Evolutionary conservation across 2,888 invertebrate species (phyloP).

Genomic region (Drosophila barbarae): DNA sequence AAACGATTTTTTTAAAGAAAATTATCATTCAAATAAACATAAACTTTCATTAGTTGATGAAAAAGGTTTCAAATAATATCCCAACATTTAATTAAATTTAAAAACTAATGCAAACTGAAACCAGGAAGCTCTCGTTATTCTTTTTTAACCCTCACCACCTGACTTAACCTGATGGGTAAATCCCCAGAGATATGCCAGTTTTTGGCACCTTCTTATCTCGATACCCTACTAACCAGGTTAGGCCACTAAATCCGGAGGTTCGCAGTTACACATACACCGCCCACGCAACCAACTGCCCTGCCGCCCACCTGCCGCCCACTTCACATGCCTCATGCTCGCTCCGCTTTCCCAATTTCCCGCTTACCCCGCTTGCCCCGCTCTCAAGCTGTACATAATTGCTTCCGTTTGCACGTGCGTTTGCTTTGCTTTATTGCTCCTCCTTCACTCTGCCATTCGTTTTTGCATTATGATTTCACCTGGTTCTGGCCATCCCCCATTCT

Average conservation of each 20-base stretch:
- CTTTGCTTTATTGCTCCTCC: conserved; percentile 46
- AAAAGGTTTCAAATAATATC: background rate
- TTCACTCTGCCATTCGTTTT: conserved; percentile 40
- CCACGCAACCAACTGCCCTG: conserved; percentile 3
- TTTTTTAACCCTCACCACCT: conserved; percentile 9
- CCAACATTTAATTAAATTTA: background rate
- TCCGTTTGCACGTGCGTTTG: conserved; percentile 73
- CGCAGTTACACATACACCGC: conserved; percentile 14
- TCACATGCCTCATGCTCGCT: conserved; percentile 10
- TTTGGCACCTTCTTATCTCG: conserved; percentile 23
- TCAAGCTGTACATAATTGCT: conserved; percentile 70
- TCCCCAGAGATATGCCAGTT: conserved; percentile 23
- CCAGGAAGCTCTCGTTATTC: background rate
- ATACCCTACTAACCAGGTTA: conserved; percentile 36
- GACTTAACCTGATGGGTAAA: conserved; percentile 8
- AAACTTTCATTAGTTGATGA: background rate
- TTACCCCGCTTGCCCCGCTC: conserved; percentile 21
- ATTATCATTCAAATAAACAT: background rate
- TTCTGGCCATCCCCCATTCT: conserved; percentile 15
- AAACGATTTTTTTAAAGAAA: background rate
- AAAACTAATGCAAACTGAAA: background rate
- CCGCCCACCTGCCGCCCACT: conserved; percentile 9
- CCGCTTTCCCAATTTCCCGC: conserved; percentile 2
- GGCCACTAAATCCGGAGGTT: conserved; percentile 26
- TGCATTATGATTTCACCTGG: conserved; percentile 58